A percentile compares a stretch with the other conserved stretches of the same genome.
Conservation (phyloP, 2,113 vertebrate genomes). For the Heloderma charlesbogerti region DNA sequence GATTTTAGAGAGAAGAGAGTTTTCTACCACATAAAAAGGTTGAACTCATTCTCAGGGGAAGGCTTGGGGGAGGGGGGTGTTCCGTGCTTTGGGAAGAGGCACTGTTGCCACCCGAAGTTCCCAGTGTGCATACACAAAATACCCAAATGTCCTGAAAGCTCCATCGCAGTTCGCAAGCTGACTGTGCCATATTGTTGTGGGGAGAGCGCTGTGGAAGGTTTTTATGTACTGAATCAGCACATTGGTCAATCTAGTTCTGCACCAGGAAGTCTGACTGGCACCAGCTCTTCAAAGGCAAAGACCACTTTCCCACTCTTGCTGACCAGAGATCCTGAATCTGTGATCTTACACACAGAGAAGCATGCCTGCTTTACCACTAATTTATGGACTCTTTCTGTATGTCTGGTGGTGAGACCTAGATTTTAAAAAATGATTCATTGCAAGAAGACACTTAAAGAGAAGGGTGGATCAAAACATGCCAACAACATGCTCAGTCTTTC, state of each 20-base stretch:
- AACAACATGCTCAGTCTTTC: not conserved
- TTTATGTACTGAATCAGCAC: not conserved
- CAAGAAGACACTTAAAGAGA: slow-evolving; percentile 18
- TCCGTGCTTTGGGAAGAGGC: not conserved
- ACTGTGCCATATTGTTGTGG: not conserved
- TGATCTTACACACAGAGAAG: not conserved
- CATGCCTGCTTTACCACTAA: too few species aligned
- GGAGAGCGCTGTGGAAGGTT: not conserved
- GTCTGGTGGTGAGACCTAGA: not conserved
- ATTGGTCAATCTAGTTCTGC: not conserved
- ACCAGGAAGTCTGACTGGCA: not conserved
- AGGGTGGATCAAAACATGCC: not conserved
- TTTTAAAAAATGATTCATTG: slow-evolving; percentile 17
- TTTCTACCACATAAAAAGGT: slow-evolving; percentile 8
- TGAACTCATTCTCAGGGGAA: not conserved
- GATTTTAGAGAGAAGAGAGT: slow-evolving; percentile 36
- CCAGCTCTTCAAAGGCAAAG: not conserved
- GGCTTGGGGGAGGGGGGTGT: not conserved
- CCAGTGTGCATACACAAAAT: not conserved
- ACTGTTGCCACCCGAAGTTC: not conserved
- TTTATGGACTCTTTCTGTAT: not conserved
- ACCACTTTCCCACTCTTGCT: not conserved
- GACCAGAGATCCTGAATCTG: not conserved
- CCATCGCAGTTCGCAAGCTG: not conserved
- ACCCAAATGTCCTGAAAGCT: not conserved